Evolutionary conservation across 2,797 vertebrate genomes (phyloP).

Genomic region (Mus minutoides): DNA sequence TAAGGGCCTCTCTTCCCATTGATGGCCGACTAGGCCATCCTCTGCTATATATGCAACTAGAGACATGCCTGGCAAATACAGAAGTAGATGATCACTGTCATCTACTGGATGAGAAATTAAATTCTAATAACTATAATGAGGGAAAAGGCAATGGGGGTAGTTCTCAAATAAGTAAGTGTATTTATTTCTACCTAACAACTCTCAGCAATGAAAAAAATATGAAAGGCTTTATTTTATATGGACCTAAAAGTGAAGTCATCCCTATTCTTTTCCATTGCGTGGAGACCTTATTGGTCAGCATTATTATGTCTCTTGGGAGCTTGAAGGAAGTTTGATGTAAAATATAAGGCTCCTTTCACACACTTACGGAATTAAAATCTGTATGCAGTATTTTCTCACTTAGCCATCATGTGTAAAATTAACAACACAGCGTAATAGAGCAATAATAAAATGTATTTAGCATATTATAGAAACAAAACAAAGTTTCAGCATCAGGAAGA

Average conservation of each 20-base stretch:
- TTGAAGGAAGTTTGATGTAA: neutral
- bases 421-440: neutral
- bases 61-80: too few species aligned
- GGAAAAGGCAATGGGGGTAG: neutral
- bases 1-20: too few species aligned
- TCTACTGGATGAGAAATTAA: neutral
- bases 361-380: neutral
- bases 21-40: too few species aligned
- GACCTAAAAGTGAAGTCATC: too few species aligned
- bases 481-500: neutral
- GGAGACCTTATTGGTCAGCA: neutral
- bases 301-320: neutral
- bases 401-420: neutral
- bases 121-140: neutral
- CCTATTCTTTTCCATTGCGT: neutral
- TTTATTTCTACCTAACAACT: neutral
- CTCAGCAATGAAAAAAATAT: neutral
- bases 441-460: neutral
- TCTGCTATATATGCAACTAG: too few species aligned
- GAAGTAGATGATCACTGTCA: too few species aligned
- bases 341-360: accelerated
- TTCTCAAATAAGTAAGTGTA: neutral
- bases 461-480: neutral
- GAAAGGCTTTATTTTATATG: neutral
- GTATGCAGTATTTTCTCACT: neutral